Evolutionary conservation across 2,888 invertebrate genomes (phyloP).

Genomic region (Phasia obesa): DNA sequence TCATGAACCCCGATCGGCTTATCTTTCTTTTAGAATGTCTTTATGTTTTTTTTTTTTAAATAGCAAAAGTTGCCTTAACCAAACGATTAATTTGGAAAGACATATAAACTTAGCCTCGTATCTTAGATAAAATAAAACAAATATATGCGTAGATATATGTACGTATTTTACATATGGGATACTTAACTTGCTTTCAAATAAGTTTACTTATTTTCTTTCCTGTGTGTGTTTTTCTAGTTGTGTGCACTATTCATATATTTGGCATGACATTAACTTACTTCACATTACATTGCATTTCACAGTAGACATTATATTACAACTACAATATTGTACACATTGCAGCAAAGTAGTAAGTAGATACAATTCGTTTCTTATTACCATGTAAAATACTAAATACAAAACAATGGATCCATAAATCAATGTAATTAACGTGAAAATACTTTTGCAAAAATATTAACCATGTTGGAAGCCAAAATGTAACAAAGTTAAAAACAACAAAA

Average conservation of each 20-base stretch:
- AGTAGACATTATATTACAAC: constrained; percentile 23
- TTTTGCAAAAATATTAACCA: constrained; percentile 50
- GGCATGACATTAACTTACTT: constrained; percentile 42
- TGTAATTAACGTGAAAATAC: constrained; percentile 88
- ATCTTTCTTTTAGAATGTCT: too few relatives aligned
- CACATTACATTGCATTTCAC: constrained; percentile 24
- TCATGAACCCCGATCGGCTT: too few relatives aligned
- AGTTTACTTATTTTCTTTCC: not conserved
- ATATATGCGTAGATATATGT: constrained; percentile 43
- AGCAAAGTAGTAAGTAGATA: constrained; percentile 3
- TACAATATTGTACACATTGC: constrained; percentile 31
- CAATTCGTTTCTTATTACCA: constrained; percentile 62
- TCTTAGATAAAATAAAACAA: not conserved
- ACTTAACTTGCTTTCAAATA: constrained; percentile 1
- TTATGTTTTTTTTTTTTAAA: too few relatives aligned
- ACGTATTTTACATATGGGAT: constrained; percentile 41
- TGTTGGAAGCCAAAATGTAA: constrained; percentile 23
- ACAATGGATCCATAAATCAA: constrained; percentile 97
- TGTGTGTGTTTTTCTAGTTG: not conserved
- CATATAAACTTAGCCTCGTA: not conserved
- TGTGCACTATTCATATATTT: constrained; percentile 9
- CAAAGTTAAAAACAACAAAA: not conserved
- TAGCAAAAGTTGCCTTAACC: too few relatives aligned
- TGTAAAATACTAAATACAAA: constrained; percentile 83
- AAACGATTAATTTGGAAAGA: too few relatives aligned